phyloP scores from a whole-genome alignment of 2,888 invertebrate species.

The Cartodere bifasciata region DNA sequence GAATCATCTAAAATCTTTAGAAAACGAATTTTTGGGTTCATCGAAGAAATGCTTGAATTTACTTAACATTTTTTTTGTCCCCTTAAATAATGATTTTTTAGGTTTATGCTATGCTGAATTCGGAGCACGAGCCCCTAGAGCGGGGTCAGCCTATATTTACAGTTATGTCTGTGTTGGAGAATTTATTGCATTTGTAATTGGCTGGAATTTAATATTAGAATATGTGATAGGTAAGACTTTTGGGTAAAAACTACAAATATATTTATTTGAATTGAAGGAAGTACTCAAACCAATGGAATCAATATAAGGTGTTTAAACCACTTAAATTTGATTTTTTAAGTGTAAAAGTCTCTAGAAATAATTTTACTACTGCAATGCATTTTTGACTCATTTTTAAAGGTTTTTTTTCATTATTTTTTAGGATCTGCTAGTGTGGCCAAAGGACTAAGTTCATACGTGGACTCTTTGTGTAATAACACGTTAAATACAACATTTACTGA shows the following conservation, averaged over 20 bases:
- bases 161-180: conserved; percentile 89
- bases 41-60: no score
- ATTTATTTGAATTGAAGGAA: no score
- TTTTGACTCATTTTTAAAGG: conserved; percentile 2
- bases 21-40: no score
- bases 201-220: conserved; percentile 87
- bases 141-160: conserved; percentile 87
- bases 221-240: conserved; percentile 65
- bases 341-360: neutral
- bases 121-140: conserved; percentile 75
- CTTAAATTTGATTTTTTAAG: conserved; percentile 3
- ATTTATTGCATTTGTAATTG: conserved; percentile 81
- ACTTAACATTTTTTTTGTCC: no score
- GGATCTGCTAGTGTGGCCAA: conserved; percentile 73
- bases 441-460: conserved; percentile 64
- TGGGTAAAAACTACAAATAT: no score
- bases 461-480: conserved; percentile 50
- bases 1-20: no score
- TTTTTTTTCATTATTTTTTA: conserved; percentile 24
- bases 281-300: no score
- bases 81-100: no score
- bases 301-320: neutral
- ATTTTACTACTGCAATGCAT: neutral
- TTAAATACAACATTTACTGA: conserved; percentile 50
- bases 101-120: conserved; percentile 86